phyloP scores from a whole-genome alignment of 2,113 vertebrate genomes.

The Hippoglossus stenolepis region DNA sequence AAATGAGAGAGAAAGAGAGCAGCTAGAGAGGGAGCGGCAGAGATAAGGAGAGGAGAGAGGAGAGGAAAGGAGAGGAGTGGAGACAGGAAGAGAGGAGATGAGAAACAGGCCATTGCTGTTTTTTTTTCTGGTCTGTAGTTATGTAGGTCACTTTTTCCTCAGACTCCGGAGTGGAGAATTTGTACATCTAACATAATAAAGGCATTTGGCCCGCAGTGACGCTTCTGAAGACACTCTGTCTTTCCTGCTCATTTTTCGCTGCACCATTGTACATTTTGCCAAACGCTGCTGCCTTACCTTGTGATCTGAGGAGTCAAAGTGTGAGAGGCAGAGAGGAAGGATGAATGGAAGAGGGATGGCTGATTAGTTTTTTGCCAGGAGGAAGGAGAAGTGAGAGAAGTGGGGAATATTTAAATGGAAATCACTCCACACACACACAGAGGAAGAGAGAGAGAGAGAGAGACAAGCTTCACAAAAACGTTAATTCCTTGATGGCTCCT shows the following conservation, averaged over 20 bases:
- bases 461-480: conserved; percentile 11
- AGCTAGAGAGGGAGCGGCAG: conserved; percentile 49
- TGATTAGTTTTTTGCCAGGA: conserved; percentile 44
- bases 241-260: conserved; percentile 66
- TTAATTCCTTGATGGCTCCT: conserved; percentile 36
- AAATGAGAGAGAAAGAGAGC: conserved; percentile 75
- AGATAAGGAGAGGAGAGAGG: conserved; percentile 44
- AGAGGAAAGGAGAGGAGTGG: conserved; percentile 9
- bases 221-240: conserved; percentile 67
- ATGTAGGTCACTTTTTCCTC: conserved; percentile 89
- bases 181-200: conserved; percentile 87
- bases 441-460: not conserved
- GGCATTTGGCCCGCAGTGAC: conserved; percentile 83
- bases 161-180: conserved; percentile 84
- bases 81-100: conserved; percentile 33
- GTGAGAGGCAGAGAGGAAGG: conserved; percentile 5
- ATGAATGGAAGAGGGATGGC: conserved; percentile 21
- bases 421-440: conserved; percentile 8
- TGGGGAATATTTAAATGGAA: conserved; percentile 48
- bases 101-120: conserved; percentile 86
- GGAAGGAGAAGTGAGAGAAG: conserved; percentile 18
- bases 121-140: conserved; percentile 87
- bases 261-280: conserved; percentile 58
- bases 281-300: conserved; percentile 39
- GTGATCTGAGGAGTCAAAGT: conserved; percentile 42